Conservation (phyloP, 2,113 vertebrate species). For the Erythrocebus patas region DNA sequence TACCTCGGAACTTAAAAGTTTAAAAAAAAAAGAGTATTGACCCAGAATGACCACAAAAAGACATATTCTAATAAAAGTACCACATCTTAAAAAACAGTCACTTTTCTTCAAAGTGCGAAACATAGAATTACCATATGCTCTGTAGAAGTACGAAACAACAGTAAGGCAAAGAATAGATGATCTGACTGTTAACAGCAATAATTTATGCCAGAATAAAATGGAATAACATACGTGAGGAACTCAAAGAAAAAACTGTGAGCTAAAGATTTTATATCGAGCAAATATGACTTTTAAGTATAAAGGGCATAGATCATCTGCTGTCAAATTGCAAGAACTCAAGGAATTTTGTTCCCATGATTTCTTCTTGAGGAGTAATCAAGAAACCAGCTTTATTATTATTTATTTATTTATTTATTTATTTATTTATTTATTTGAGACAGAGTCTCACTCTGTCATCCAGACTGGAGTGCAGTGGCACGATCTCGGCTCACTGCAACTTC, state of each 20-base stretch:
- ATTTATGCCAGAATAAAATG: neutral
- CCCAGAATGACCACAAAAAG: neutral
- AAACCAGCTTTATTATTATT: too few species aligned
- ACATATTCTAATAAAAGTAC: neutral
- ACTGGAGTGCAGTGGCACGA: too few species aligned
- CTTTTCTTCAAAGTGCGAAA: neutral
- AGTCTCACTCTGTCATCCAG: too few species aligned
- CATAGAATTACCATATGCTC: neutral
- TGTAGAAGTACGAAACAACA: neutral
- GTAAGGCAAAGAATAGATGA: neutral
- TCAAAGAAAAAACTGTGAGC: neutral
- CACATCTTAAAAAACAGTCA: neutral
- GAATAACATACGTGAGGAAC: neutral
- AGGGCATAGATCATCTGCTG: neutral
- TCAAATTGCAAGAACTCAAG: neutral
- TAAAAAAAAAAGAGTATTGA: neutral
- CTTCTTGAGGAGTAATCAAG: neutral
- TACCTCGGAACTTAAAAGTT: too few species aligned
- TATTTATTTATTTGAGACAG: too few species aligned
- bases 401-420: too few species aligned
- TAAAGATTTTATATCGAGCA: neutral
- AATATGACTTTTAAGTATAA: neutral
- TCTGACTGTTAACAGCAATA: neutral
- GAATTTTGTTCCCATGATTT: neutral
- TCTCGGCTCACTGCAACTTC: too few species aligned